Conservation (phyloP, 2,888 invertebrate genomes). For the Stomorhina lunata region DNA sequence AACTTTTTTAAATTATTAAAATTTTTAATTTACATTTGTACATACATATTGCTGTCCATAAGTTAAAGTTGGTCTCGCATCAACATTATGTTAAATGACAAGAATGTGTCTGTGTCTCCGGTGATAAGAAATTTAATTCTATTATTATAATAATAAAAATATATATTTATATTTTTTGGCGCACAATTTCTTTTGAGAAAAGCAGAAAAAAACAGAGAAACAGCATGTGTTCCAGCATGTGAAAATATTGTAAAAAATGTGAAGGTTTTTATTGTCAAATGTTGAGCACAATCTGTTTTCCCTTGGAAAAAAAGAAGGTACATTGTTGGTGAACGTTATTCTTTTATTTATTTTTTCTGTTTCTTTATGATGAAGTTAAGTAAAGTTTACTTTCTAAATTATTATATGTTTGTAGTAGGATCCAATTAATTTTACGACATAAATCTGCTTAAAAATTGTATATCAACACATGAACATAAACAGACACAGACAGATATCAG, state of each 20-base stretch:
- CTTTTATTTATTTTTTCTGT: neutral
- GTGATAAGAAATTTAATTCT: conserved; percentile 66
- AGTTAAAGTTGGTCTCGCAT: conserved; percentile 55
- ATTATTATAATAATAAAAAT: conserved; percentile 52
- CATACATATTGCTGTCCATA: neutral
- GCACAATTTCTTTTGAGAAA: conserved; percentile 70
- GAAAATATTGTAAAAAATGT: conserved; percentile 69
- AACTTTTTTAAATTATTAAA: too few species aligned
- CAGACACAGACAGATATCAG: neutral
- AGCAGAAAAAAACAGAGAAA: too few species aligned
- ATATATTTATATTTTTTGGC: conserved; percentile 59
- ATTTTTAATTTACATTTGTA: neutral
- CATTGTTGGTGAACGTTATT: conserved; percentile 37
- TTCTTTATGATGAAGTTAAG: neutral
- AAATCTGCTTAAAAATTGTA: conserved; percentile 61
- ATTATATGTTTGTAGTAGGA: conserved; percentile 54
- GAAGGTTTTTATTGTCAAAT: conserved; percentile 61
- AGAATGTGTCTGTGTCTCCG: conserved; percentile 56
- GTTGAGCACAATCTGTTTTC: conserved; percentile 64
- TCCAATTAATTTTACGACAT: conserved; percentile 65
- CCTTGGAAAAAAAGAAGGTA: conserved; percentile 32
- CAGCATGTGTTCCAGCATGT: conserved; percentile 79
- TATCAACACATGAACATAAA: neutral
- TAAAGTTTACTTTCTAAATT: conserved; percentile 13
- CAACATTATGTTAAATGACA: conserved; percentile 66